Evolutionary conservation across 2,888 invertebrate species (phyloP), one percentile per base, ranked within the genome.

Genomic region (Oscheius sp.): DNA sequence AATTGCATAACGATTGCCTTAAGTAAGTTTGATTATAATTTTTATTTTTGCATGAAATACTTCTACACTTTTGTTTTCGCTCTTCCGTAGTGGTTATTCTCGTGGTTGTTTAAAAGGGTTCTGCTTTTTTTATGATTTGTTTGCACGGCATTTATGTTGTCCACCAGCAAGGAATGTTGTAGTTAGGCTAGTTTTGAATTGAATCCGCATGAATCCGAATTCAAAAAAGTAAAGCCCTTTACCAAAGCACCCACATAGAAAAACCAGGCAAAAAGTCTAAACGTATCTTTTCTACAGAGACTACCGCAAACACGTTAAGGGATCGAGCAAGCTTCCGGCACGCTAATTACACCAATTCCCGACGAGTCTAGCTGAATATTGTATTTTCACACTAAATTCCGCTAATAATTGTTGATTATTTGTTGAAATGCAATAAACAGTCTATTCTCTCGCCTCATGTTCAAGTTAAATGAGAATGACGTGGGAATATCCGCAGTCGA

Each of bases 1-100:
- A 90, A 79, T 88, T 88, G 70, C 90, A 91, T 80, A 89, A 87
- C 63, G 89, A 90, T 75, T 92, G 93, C 88, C 90, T 93, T 84
- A 93, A 92, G 91, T 92, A 90, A 82, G 89, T 87, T 73, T 45
- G 20, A 25, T 45, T 46, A n/a, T n/a, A n/a, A n/a, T n/a, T n/a
- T 6, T 27, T 55, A 23, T n/a, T n/a, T 10, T 8, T 33, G 55
- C 64, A 64, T 23, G 46, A 31, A 27, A 37, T 61, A 34, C 34
- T 31, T n/a, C n/a, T n/a, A n/a, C n/a, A n/a, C n/a, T n/a, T n/a
- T n/a, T n/a, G n/a, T n/a, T 31, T 58, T 39, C 25, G 58, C 39
- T 42, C 42, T 58, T n/a, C 27, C 17, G 8, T 53, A 55, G 34
- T n/a, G 15, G 55, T 33, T 20, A 34, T n/a, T 48, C 48, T 55